Base-by-base conservation (phyloP, 2,888 invertebrate genomes). In the Pecten maximus region DNA sequence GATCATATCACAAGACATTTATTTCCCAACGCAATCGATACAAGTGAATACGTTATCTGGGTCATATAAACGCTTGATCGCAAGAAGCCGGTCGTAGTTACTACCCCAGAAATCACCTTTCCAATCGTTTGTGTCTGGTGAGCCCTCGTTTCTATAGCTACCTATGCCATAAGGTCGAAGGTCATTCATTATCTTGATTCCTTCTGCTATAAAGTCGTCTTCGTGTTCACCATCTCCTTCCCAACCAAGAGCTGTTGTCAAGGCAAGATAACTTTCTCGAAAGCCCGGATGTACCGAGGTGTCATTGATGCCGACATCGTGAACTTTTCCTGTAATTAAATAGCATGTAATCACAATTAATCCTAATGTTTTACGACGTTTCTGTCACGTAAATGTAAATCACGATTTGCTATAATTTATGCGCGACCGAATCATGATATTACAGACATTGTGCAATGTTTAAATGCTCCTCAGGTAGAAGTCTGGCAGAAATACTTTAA, bases 1-100 rank as follows among this genome's bases (percentile, higher is more conserved):
- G n/a, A n/a, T n/a, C n/a, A n/a, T n/a, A n/a, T n/a, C n/a, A n/a
- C n/a, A n/a, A n/a, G n/a, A n/a, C n/a, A n/a, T n/a, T n/a, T n/a
- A n/a, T n/a, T n/a, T n/a, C n/a, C 95, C 94, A 10, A 95, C 95
- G 90, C 95, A 95, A 88, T 95, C 93, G 16, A 92, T 90, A 40
- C 95, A 94, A 19, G 93, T 92, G 87, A 95, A 93, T 40, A 94
- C 88, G 74, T 94, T 93, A 40, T 90, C 90, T 0, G 94, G 94
- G 89, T 94, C 94, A 92, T 93, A 94, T 40, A 89, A 23, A 54
- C 90, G 87, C 90, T 95, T 95, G 89, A 94, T 92, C 0, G 50
- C 40, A 28, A 94, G 88, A n/a, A 95, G 89, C 4, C 92, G 88
- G 86, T 92, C 91, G 88, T 95, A 95, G 54, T 92, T 91, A 28